Evolutionary conservation across 2,888 invertebrate species (phyloP).

Genomic region (Latheticus oryzae): DNA sequence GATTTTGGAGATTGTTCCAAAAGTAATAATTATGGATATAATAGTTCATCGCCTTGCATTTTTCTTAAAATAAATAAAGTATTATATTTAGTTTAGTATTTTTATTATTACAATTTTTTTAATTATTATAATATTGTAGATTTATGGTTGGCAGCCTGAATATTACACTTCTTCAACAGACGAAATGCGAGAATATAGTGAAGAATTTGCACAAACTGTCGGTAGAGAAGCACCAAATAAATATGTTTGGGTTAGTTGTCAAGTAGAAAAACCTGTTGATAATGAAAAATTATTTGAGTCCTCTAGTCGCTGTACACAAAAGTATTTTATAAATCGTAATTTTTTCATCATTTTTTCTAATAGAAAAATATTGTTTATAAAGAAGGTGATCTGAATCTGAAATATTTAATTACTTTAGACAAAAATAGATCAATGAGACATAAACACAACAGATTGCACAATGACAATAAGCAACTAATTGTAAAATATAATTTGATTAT

Average conservation of each 20-base stretch:
- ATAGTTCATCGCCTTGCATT: constrained; percentile 82
- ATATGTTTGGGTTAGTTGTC: constrained; percentile 82
- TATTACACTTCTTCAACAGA: constrained; percentile 65
- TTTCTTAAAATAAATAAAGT: constrained; percentile 85
- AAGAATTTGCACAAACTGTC: constrained; percentile 68
- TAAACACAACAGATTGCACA: too few species aligned
- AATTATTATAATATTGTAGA: constrained; percentile 66
- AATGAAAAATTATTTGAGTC: constrained; percentile 73
- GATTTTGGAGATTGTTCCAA: constrained; percentile 69
- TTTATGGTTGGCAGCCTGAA: constrained; percentile 79
- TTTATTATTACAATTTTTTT: neutral
- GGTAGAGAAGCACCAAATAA: constrained; percentile 1
- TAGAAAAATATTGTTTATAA: too few species aligned
- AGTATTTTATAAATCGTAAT: too few species aligned
- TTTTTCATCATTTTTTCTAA: too few species aligned
- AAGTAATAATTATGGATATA: constrained; percentile 74
- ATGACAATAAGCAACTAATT: too few species aligned
- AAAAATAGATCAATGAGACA: too few species aligned
- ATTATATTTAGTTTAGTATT: too few species aligned
- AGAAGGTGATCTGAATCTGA: too few species aligned
- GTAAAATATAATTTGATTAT: too few species aligned
- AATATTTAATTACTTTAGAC: too few species aligned
- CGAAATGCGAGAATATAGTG: constrained; percentile 69
- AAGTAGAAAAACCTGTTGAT: constrained; percentile 82
- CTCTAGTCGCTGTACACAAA: constrained; percentile 75